Percentiles rank a stretch among this genome's conserved stretches.
phyloP scores from a whole-genome alignment of 2,888 invertebrate species.

The Ophion slaviceki region DNA sequence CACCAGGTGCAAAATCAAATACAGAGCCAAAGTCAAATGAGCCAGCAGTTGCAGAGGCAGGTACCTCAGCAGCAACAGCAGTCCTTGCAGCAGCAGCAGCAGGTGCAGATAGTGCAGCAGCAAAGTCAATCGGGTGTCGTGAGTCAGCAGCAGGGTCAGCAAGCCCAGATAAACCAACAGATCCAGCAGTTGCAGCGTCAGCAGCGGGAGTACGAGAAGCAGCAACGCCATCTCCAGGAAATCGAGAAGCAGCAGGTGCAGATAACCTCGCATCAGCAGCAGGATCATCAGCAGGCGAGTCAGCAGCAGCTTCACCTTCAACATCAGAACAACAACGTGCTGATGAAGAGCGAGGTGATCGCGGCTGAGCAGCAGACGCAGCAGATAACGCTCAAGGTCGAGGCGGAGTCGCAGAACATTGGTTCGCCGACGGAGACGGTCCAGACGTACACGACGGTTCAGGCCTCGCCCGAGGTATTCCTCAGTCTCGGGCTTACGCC shows the following conservation, averaged over 20 bases:
- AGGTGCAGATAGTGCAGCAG: slow-evolving; percentile 68
- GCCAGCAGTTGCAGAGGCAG: slow-evolving; percentile 75
- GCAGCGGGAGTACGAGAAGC: slow-evolving; percentile 76
- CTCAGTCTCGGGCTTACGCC: slow-evolving; percentile 78
- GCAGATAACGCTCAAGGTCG: slow-evolving; percentile 77
- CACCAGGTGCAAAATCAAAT: slow-evolving; percentile 79
- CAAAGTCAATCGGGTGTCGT: slow-evolving; percentile 78
- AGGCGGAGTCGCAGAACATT: slow-evolving; percentile 76
- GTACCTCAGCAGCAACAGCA: slow-evolving; percentile 72
- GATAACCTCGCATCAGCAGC: slow-evolving; percentile 73
- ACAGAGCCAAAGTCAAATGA: slow-evolving; percentile 80
- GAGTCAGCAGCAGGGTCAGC: slow-evolving; percentile 76
- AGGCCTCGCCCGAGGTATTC: slow-evolving; percentile 80
- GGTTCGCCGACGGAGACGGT: slow-evolving; percentile 76
- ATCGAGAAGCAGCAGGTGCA: slow-evolving; percentile 79
- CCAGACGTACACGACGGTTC: slow-evolving; percentile 79
- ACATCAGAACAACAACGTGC: slow-evolving; percentile 79
- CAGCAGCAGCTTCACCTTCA: slow-evolving; percentile 55
- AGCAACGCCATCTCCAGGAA: slow-evolving; percentile 78
- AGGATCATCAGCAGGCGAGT: slow-evolving; percentile 72
- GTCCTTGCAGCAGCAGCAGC: slow-evolving; percentile 64
- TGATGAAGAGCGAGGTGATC: slow-evolving; percentile 75
- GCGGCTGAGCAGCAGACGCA: slow-evolving; percentile 72
- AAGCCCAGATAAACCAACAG: slow-evolving; percentile 56
- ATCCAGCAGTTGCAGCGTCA: slow-evolving; percentile 73